Evolutionary conservation across 2,888 invertebrate species (phyloP).

Genomic region (Carterocephalus palaemon): DNA sequence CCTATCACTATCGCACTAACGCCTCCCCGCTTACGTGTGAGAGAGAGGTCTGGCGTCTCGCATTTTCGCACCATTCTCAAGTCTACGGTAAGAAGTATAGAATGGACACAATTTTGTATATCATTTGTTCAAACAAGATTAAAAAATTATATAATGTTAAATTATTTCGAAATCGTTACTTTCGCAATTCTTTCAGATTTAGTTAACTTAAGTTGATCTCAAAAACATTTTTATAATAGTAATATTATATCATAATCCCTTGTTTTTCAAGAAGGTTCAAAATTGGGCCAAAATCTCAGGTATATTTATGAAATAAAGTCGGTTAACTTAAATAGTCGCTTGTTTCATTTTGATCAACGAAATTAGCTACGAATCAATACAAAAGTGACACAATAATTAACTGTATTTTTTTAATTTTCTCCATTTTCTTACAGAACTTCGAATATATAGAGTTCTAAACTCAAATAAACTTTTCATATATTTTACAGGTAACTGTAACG

Average conservation of each 20-base stretch:
- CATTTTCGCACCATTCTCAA: conserved; percentile 58
- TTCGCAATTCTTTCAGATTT: conserved; percentile 10
- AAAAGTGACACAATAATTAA: too few relatives aligned
- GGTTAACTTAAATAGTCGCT: too few relatives aligned
- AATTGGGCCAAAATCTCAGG: conserved; percentile 22
- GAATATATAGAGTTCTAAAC: too few relatives aligned
- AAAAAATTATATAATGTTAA: conserved; percentile 21
- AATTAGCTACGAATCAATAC: too few relatives aligned
- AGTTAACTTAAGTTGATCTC: conserved; percentile 20
- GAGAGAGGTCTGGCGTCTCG: conserved; percentile 50
- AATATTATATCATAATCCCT: conserved; percentile 7
- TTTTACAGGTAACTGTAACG: too few relatives aligned
- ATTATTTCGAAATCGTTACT: conserved; percentile 23
- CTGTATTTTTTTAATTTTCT: too few relatives aligned
- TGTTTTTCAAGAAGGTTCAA: conserved; percentile 18
- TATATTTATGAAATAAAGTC: conserved; percentile 17
- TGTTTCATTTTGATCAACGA: too few relatives aligned
- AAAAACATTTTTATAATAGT: conserved; percentile 11
- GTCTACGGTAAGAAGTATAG: conserved; percentile 43
- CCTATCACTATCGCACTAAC: conserved; percentile 72
- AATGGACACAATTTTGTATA: conserved; percentile 46
- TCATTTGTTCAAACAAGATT: conserved; percentile 24
- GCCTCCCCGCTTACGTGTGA: conserved; percentile 51
- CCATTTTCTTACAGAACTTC: too few relatives aligned
- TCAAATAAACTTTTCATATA: too few relatives aligned